A percentile compares a stretch with the other conserved stretches of the same genome.
phyloP scores from a whole-genome alignment of 2,888 invertebrate genomes.

The Saturnia japonica region DNA sequence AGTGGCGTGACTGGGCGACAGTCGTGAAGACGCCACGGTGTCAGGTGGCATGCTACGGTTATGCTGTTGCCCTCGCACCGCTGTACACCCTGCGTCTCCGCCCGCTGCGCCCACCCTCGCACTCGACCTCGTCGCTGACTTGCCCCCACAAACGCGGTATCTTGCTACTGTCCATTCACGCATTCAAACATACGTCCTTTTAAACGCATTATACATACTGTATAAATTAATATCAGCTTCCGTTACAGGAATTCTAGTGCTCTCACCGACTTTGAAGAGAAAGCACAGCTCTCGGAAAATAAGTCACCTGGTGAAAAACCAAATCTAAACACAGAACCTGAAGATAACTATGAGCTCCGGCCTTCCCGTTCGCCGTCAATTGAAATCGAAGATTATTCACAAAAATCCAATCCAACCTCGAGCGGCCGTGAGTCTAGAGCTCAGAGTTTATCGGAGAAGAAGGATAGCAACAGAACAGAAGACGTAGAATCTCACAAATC shows the following conservation, averaged over 20 bases:
- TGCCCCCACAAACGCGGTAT: slow-evolving; percentile 72
- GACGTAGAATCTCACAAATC: slow-evolving; percentile 8
- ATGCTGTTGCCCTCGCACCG: slow-evolving; percentile 56
- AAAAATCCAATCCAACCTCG: slow-evolving; percentile 51
- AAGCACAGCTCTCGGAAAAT: slow-evolving; percentile 35
- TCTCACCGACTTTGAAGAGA: slow-evolving; percentile 49
- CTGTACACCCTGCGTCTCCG: slow-evolving; percentile 44
- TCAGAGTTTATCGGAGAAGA: slow-evolving; percentile 2
- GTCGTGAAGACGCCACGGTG: slow-evolving; percentile 68
- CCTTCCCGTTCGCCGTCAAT: slow-evolving; percentile 63
- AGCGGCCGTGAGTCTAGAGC: slow-evolving; percentile 3
- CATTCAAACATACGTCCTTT: slow-evolving; percentile 17
- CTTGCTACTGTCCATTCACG: slow-evolving; percentile 29
- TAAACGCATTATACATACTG: neutral
- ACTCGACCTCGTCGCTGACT: slow-evolving; percentile 72
- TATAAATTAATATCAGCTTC: slow-evolving; percentile 25
- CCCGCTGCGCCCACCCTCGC: slow-evolving; percentile 45
- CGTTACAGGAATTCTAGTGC: slow-evolving; percentile 71
- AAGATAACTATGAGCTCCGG: slow-evolving; percentile 32
- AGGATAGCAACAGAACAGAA: neutral
- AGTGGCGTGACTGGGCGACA: slow-evolving; percentile 57
- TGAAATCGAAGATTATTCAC: slow-evolving; percentile 63
- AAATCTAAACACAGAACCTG: slow-evolving; percentile 23
- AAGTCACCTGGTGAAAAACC: slow-evolving; percentile 43
- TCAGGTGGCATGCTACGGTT: slow-evolving; percentile 68